Evolutionary conservation across 2,888 invertebrate species (phyloP).

Genomic region (Falcaria lacertinaria): DNA sequence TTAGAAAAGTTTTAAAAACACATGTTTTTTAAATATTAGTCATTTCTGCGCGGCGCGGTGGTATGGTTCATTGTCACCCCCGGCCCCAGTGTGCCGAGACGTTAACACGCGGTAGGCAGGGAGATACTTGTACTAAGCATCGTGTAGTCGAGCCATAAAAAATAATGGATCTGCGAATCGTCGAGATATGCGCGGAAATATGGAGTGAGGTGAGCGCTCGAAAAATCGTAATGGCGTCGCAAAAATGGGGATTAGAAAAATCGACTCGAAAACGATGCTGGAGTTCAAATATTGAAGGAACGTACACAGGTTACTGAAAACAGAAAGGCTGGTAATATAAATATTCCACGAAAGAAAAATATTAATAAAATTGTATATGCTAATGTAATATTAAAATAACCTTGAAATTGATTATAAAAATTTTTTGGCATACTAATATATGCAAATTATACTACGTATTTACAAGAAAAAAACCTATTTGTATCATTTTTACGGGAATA

Average conservation of each 20-base stretch:
- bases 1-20: slow-evolving; percentile 8
- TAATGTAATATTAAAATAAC: too few relatives aligned
- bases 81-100: slow-evolving; percentile 33
- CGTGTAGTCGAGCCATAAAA: slow-evolving; percentile 76
- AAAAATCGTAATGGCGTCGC: slow-evolving; percentile 76
- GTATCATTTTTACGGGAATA: too few relatives aligned
- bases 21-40: slow-evolving; percentile 10
- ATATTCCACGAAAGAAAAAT: neutral
- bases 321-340: neutral
- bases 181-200: slow-evolving; percentile 78
- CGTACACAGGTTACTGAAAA: slow-evolving; percentile 3
- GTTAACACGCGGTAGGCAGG: slow-evolving; percentile 58
- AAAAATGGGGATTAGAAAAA: slow-evolving; percentile 78
- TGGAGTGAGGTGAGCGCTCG: slow-evolving; percentile 73
- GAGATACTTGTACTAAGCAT: slow-evolving; percentile 60
- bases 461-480: too few relatives aligned
- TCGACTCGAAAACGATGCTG: slow-evolving; percentile 70
- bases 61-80: slow-evolving; percentile 48
- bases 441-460: too few relatives aligned
- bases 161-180: slow-evolving; percentile 79
- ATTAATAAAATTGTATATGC: neutral
- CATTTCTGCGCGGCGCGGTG: slow-evolving; percentile 12
- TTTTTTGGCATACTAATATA: too few relatives aligned
- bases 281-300: slow-evolving; percentile 52
- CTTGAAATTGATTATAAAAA: too few relatives aligned